Evolutionary conservation across 2,888 invertebrate genomes (phyloP), one percentile per base, ranked within the genome.

Genomic region (Mesorhabditis sp.): DNA sequence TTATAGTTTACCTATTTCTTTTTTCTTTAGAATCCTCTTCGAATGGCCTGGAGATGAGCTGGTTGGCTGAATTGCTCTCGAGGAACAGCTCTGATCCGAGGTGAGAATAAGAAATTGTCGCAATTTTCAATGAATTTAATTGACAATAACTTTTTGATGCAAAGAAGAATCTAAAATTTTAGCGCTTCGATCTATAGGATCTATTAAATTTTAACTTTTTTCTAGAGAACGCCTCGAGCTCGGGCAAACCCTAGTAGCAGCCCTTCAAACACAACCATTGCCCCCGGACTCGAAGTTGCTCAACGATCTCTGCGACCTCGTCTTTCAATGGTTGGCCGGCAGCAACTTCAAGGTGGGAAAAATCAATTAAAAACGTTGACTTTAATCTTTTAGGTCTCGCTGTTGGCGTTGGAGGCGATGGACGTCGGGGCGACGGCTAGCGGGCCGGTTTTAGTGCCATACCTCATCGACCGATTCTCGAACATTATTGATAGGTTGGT

Each of bases 1-100:
- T 28, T 28, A 28, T 28, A 28, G 28, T 28, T 28, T 28, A 28
- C 28, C 2, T 28, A 28, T 28, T 1, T 1, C 28, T 2, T 28
- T 2, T 28, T 28, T 28, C 28, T 28, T 28, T 28, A 28, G 28
- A 28, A 28, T 28, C 28, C 28, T 28, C 28, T 28, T 28, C 28
- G 28, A 28, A 28, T 28, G 28, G 28, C 28, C 28, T 28, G 28
- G 58, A 50, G n/a, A 50, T 50, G 58, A 50, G 58, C 58, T 50
- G 58, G 58, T 50, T 50, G 58, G 58, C 58, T 10, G 58, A 50
- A 13, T 50, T 50, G 58, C 58, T 50, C 2, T 10, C n/a, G 10
- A 50, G n/a, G n/a, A 50, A 50, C n/a, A 50, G 58, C 58, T 50
- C 58, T 10, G 58, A 50, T 50, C 58, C 58, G 58, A 50, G 58